Base-by-base conservation (phyloP, 1,140 invertebrate species). In the Mesaphorura yosii region DNA sequence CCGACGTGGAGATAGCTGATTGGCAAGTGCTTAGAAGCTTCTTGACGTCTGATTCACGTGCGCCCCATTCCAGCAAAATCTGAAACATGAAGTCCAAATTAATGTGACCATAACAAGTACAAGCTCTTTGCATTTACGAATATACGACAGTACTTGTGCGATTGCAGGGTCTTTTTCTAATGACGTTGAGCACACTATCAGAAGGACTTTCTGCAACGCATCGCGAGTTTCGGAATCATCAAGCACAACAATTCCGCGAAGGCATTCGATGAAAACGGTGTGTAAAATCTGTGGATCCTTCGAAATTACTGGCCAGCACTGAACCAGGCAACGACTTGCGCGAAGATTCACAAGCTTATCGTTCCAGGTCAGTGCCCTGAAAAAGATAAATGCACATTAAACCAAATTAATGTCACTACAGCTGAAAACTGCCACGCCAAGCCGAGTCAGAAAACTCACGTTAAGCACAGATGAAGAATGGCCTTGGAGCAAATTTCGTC, bases 1-100 rank as follows among this genome's bases (percentile, higher is more conserved):
- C 51, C 20, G 20, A 45, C 20, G 44, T 53, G n/a, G n/a, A n/a
- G n/a, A n/a, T n/a, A 3, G 42, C 22, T 10, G n/a, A 7, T 17
- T 5, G 39, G 22, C 42, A 53, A 3, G 46, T 10, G 2, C 4
- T 42, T 5, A 34, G n/a, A 10, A 53, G 7, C 26, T 23, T 27
- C 26, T 44, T 25, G n/a, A 53, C 26, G 7, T 53, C 51, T 17
- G 10, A 3, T 10, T 45, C 41, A 22, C 25, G 41, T 29, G 51
- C 51, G 12, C 51, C 51, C 51, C 51, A 53, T 19, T 45, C 27
- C 23, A 22, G 3, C 4, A 53, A 26, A 12, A 53, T 31, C 51
- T 53, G 38, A 5, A 34, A 34, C 31, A 34, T 10, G 10, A 10
- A n/a, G 10, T 10, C 10, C 15, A 48, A 48, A 37, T 48, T n/a